Evolutionary conservation across 2,113 vertebrate species (phyloP).

Genomic region (Ptilorrhoa leucosticta): DNA sequence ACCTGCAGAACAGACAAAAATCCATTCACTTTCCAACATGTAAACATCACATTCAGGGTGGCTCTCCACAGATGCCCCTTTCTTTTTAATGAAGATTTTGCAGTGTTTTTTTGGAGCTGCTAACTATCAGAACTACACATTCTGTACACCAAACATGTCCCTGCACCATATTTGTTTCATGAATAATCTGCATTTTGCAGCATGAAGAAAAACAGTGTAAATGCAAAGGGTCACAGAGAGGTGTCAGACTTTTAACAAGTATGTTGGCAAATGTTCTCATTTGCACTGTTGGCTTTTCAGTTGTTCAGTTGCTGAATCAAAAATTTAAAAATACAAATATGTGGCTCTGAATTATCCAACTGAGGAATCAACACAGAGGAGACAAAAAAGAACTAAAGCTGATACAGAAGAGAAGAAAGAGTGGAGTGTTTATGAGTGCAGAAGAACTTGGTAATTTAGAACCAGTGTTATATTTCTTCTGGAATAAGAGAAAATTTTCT

Average conservation of each 20-base stretch:
- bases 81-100: neutral
- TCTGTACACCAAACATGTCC: neutral
- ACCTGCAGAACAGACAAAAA: neutral
- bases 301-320: neutral
- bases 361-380: neutral
- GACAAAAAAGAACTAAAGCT: neutral
- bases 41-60: neutral
- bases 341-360: neutral
- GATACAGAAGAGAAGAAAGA: neutral
- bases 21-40: neutral
- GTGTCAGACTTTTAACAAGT: neutral
- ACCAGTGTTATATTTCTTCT: neutral
- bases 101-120: neutral
- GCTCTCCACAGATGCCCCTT: neutral
- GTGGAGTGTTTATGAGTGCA: neutral
- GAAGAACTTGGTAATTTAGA: conserved; percentile 4
- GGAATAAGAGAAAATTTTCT: conserved; percentile 27
- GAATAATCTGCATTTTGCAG: neutral
- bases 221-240: neutral
- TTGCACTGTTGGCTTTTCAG: neutral
- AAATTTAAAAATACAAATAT: neutral
- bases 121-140: neutral
- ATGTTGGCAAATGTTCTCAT: neutral
- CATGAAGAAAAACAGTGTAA: neutral
- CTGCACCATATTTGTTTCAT: neutral